Conservation (phyloP, 2,113 vertebrate genomes). For the Eira barbara region DNA sequence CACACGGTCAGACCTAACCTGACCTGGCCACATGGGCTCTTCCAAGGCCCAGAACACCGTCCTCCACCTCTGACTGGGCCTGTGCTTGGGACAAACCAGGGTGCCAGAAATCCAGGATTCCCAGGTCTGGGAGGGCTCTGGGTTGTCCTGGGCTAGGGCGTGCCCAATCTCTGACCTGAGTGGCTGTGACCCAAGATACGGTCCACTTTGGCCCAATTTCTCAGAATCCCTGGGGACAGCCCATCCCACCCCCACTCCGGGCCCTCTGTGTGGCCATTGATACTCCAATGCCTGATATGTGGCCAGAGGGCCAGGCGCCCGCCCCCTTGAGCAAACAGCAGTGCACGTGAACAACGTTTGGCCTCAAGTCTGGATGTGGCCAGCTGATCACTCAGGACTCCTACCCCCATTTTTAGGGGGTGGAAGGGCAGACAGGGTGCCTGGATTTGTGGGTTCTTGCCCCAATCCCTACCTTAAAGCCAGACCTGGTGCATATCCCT, state of each 20-base stretch:
- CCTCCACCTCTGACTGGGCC: not conserved
- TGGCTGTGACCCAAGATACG: not conserved
- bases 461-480: not conserved
- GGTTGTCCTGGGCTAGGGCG: not conserved
- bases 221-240: constrained; percentile 14
- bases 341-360: not conserved
- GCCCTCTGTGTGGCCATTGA: not conserved
- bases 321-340: not conserved
- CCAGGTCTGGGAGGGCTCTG: not conserved
- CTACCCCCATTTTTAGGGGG: not conserved
- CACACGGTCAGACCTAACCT: not conserved
- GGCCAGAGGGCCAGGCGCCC: not conserved
- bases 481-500: not conserved
- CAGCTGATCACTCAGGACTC: not conserved
- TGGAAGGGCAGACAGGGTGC: not conserved
- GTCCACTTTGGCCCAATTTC: not conserved
- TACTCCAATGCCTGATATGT: not conserved
- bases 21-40: not conserved
- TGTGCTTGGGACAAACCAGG: not conserved
- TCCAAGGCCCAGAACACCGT: not conserved
- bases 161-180: not conserved
- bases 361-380: not conserved
- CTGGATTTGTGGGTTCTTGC: not conserved
- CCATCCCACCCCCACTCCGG: not conserved
- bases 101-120: not conserved